Base-by-base conservation (phyloP, 2,797 vertebrate genomes). In the Zenarchopterus dispar region DNA sequence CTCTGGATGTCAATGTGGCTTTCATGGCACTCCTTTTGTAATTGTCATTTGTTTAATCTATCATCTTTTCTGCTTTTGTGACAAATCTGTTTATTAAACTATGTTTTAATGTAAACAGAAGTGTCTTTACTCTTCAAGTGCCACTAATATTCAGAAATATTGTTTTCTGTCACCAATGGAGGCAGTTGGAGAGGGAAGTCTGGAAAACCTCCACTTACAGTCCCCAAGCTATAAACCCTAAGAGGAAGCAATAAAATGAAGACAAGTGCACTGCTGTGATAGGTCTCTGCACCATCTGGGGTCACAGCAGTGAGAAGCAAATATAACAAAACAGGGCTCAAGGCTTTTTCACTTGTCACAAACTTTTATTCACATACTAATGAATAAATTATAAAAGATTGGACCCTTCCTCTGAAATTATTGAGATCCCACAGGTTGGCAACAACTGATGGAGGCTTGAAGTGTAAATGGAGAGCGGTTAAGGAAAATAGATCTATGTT, bases 71-170 rank as follows among this genome's bases (percentile, higher is more conserved):
- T 15, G 22, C 31, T 18, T 22, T 60, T 33, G 64, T 72, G 62
- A 78, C 73, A 65, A 78, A 78, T 58, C 44, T 17, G 33, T 41
- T 44, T 58, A 67, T 77, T 84, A 62, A 86, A 21, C 5, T 11
- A 10, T 4, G 7, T 47, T 46, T 13, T 21, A 11, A 86, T 79
- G 80, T 71, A 80, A 86, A 85, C 81, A 88, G 67, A 75, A 55
- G 73, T 1, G 61, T 62, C 57, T 72, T 6, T 56, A 62, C 55
- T 71, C 53, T 24, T 15, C 7, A 70, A 62, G 60, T 76, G 69
- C 61, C 62, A 22, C 56, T 18, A 15, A 62, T 63, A 65, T 26
- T 45, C 62, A 1, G 59, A 48, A 57, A 58, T 78, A 24, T 53
- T 46, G 70, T 46, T 21, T 72, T 77, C 74, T 82, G 80, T 77